Base-by-base conservation (phyloP, 2,888 invertebrate genomes). In the Nomada ferruginata region DNA sequence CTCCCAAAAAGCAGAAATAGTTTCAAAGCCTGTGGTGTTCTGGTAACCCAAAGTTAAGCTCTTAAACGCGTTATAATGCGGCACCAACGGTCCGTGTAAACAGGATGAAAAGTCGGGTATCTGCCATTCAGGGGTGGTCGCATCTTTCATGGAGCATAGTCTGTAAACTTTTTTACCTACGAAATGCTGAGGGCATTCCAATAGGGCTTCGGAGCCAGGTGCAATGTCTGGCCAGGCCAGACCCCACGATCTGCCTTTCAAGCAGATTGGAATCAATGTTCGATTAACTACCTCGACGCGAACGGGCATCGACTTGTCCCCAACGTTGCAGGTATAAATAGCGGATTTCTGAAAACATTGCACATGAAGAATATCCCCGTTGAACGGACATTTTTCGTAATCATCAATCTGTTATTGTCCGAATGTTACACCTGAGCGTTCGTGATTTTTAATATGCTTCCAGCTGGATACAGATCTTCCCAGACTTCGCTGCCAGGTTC, bases 401-500 rank as follows among this genome's bases (percentile, higher is more conserved):
- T 13, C 0, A 23, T 3, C 9, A 26, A 2, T 64, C 23, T 2
- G 5, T 3, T 9, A 50, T 18, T 5, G 11, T 18, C 0, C 1
- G 4, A 52, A 26, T 20, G 13, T 2, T 42, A 1, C 71, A 97
- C 97, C 95, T 97, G 97, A 63, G 97, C 96, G 88, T 96, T 96
- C 87, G 96, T 96, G 44, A 98, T 96, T 91, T 97, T 97, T 7
- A 98, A 94, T 73, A 98, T 96, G 90, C 97, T 97, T 11, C 98
- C 98, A 77, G 97, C 96, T 0, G 97, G 97, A 92, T 96, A 97
- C 42, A 98, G 94, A 90, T 97, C 97, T 91, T 98, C 97, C 96
- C 97, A 97, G 87, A 97, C 96, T 89, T 97, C 97, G n/a, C 95
- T 95, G 9, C 96, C 96, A 0, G 97, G 96, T 70, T 95, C 95